Conservation (phyloP, 30 jellyfish, hydroid and myxozoan species). For the Hydractinia symbiolongicarpus region DNA sequence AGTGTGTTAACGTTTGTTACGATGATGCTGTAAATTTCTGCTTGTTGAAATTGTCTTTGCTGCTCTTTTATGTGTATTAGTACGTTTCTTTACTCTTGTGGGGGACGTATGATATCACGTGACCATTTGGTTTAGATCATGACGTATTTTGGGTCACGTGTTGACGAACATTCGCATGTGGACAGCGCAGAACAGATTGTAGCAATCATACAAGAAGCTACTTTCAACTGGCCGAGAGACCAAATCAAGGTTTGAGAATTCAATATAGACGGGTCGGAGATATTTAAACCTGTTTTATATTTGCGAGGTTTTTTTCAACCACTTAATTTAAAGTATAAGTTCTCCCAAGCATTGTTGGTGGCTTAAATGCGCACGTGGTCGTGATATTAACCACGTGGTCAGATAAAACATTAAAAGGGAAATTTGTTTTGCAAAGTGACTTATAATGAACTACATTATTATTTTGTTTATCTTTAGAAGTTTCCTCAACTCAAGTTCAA, state of each 20-base stretch:
- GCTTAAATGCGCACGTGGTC: no score
- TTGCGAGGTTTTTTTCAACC: background rate
- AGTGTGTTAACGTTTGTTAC: background rate
- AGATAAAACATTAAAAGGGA: no score
- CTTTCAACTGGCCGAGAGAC: conserved; percentile 37
- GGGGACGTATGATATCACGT: no score
- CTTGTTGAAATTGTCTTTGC: background rate
- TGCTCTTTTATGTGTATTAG: background rate
- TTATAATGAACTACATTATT: no score
- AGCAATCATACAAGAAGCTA: conserved; percentile 26
- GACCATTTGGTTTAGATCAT: conserved; percentile 30
- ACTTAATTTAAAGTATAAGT: no score
- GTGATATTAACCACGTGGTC: no score
- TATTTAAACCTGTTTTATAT: background rate
- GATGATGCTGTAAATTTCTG: background rate
- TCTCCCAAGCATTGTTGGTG: no score
- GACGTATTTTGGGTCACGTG: conserved; percentile 42
- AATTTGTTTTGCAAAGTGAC: no score
- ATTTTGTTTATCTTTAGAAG: conserved; percentile 38
- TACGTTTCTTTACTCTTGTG: no score
- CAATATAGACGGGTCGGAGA: background rate
- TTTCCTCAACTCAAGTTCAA: conserved; percentile 68
- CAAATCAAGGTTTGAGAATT: conserved; percentile 31
- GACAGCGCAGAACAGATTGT: conserved; percentile 47
- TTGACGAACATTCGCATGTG: conserved; percentile 34